Conservation (phyloP, 2,113 vertebrate species). For the Kryptolebias marmoratus region DNA sequence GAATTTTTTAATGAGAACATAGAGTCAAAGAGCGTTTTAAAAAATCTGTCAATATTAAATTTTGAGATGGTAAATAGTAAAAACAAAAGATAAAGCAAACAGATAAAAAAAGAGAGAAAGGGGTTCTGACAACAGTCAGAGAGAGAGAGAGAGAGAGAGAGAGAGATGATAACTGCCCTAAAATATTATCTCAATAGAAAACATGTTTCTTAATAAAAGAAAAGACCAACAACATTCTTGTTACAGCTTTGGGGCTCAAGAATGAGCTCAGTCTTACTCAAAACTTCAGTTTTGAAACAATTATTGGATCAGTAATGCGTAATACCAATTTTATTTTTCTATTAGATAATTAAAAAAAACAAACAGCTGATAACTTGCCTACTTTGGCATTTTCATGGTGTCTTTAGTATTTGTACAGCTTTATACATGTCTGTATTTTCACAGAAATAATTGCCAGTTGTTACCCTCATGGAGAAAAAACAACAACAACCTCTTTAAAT, state of each 20-base stretch:
- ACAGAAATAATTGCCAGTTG: neutral
- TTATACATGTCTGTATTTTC: neutral
- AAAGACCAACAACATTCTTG: neutral
- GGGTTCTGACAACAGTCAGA: neutral
- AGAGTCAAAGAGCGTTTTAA: neutral
- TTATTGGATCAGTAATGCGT: neutral
- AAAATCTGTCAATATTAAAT: neutral
- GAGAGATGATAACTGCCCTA: neutral
- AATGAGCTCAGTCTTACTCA: neutral
- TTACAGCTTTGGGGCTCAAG: neutral
- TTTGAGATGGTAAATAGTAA: neutral
- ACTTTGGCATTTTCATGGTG: neutral
- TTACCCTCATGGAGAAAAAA: too few relatives aligned
- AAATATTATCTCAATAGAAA: neutral
- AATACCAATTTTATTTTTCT: neutral
- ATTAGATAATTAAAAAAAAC: neutral
- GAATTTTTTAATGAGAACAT: neutral
- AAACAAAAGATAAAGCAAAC: neutral
- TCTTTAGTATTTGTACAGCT: too few relatives aligned
- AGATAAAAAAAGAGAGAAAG: neutral
- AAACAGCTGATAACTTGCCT: neutral
- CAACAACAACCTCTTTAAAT: too few relatives aligned
- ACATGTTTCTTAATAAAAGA: neutral
- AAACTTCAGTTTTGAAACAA: neutral
- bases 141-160: neutral